These are phyloP conservation scores for Antechinus stuartii DNA, from an alignment of 2,113 vertebrate species.

Conservation along the genomic window DNA sequence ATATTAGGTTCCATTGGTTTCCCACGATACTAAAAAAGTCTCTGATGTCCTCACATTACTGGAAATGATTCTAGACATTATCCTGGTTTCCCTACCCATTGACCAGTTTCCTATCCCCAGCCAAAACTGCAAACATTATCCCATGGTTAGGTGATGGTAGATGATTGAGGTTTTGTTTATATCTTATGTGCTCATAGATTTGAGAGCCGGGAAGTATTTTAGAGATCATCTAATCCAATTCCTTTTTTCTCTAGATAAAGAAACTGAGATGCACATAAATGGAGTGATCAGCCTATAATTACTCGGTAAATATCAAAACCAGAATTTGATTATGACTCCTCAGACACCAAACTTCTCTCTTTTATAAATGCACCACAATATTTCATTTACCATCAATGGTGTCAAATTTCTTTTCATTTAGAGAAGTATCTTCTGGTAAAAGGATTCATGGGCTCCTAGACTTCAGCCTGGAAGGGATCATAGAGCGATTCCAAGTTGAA, in stretches of 20 bases:
- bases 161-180: background rate
- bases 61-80: background rate
- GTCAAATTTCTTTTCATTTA: background rate
- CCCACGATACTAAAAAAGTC: background rate
- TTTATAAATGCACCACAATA: background rate
- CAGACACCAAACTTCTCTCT: background rate
- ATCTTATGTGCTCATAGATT: background rate
- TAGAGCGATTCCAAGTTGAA: no score
- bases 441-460: background rate
- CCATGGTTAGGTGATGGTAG: background rate
- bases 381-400: background rate
- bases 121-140: background rate
- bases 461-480: background rate
- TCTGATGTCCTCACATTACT: slow-evolving; percentile 14
- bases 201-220: background rate
- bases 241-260: background rate
- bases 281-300: background rate
- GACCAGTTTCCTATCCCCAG: background rate
- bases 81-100: background rate
- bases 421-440: background rate
- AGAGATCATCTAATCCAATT: background rate
- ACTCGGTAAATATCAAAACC: background rate
- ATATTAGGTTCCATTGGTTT: background rate
- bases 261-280: background rate
- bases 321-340: background rate